These are phyloP conservation scores for Thera obeliscata DNA, from an alignment of 2,888 invertebrate genomes.

Conservation along the genomic window DNA sequence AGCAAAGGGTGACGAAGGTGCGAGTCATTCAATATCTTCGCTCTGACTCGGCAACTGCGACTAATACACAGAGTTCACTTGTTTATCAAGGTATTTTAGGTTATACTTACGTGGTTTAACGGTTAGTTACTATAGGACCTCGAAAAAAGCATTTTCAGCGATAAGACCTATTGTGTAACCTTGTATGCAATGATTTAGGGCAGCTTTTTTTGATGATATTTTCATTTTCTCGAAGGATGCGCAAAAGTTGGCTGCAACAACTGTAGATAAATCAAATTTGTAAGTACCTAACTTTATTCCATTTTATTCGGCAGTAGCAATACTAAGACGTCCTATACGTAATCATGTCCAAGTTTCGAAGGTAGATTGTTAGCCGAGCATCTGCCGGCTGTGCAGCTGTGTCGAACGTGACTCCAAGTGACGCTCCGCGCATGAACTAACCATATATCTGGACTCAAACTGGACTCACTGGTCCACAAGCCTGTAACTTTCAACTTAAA, in stretches of 20 bases:
- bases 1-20: conserved; percentile 62
- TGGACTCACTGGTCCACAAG: too few relatives aligned
- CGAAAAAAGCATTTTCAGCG: neutral
- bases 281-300: neutral
- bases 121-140: neutral
- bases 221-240: neutral
- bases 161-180: too few relatives aligned
- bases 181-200: too few relatives aligned
- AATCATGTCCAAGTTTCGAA: conserved; percentile 24
- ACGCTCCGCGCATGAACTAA: conserved; percentile 8
- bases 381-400: conserved; percentile 26
- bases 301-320: conserved; percentile 8
- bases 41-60: conserved; percentile 50
- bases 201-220: neutral
- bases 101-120: neutral
- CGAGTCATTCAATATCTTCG: conserved; percentile 54
- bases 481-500: too few relatives aligned
- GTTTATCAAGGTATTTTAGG: conserved; percentile 5
- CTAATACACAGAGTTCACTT: conserved; percentile 29
- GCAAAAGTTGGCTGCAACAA: neutral
- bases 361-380: conserved; percentile 26
- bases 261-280: neutral
- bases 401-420: conserved; percentile 27
- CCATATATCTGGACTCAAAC: conserved; percentile 9
- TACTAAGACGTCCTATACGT: neutral